Percentiles rank a stretch among this genome's conserved stretches.
These are phyloP conservation scores for Acanthoscelides obtectus DNA, from an alignment of 2,888 invertebrate genomes.

Conservation along the genomic window DNA sequence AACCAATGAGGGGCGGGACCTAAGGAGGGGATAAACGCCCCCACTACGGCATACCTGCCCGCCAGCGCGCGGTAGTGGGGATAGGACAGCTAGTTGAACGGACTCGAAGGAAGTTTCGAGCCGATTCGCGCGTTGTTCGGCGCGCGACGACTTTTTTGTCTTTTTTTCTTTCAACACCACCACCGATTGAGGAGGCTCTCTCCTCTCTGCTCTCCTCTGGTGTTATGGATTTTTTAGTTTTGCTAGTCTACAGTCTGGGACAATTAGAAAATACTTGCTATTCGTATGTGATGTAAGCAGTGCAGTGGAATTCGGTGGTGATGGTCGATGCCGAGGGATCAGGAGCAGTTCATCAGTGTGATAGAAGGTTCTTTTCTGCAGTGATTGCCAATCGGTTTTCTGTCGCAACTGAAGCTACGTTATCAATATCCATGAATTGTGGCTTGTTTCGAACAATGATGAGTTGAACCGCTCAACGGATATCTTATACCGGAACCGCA, in stretches of 20 bases:
- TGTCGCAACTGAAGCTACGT: too few species aligned
- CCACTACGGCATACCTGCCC: constrained; percentile 40
- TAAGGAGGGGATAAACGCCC: constrained; percentile 43
- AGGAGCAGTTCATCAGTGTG: background rate
- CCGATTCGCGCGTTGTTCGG: constrained; percentile 21
- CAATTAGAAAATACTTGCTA: background rate
- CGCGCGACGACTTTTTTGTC: background rate
- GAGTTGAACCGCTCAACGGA: too few species aligned
- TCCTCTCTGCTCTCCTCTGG: background rate
- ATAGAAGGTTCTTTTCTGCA: too few species aligned
- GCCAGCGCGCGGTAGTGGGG: constrained; percentile 32
- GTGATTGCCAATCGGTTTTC: too few species aligned
- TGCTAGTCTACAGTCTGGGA: background rate
- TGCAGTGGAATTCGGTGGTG: background rate
- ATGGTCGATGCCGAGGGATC: background rate
- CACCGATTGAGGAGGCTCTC: background rate
- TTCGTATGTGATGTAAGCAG: background rate
- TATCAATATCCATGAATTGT: too few species aligned
- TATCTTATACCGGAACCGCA: too few species aligned
- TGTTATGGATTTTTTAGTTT: background rate
- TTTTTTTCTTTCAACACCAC: background rate
- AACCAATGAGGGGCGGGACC: constrained; percentile 49
- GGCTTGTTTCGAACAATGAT: too few species aligned
- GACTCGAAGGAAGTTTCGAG: constrained; percentile 47
- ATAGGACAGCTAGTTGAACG: constrained; percentile 40